Evolutionary conservation across 35 echinoderm and acorn worm genomes (phyloP).

Genomic region (Antedon bifida): DNA sequence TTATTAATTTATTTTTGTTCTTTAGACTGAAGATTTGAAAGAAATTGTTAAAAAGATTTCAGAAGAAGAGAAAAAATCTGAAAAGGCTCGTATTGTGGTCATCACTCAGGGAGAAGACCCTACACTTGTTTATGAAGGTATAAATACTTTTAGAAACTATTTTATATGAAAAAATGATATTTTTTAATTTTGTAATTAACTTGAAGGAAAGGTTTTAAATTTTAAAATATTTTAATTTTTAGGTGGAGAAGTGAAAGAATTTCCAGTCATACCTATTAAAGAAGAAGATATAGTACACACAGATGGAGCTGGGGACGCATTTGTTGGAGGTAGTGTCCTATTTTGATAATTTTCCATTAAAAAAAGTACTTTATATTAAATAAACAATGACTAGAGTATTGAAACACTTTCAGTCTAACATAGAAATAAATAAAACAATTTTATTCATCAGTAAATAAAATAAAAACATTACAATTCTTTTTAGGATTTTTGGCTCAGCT

Average conservation of each 20-base stretch:
- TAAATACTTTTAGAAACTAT: too few species aligned
- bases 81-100: slow-evolving; percentile 30
- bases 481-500: slow-evolving; percentile 85
- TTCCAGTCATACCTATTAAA: slow-evolving; percentile 20
- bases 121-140: slow-evolving; percentile 34
- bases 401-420: too few species aligned
- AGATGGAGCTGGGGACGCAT: slow-evolving; percentile 96
- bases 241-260: slow-evolving; percentile 75
- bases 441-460: too few species aligned
- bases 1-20: not conserved
- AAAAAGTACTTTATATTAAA: too few species aligned
- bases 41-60: slow-evolving; percentile 70
- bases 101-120: slow-evolving; percentile 65
- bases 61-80: slow-evolving; percentile 41
- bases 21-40: slow-evolving; percentile 71
- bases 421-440: too few species aligned
- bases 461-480: too few species aligned
- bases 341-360: too few species aligned
- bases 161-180: too few species aligned
- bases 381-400: too few species aligned
- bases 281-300: slow-evolving; percentile 79
- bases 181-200: too few species aligned
- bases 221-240: not conserved
- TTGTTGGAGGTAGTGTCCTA: slow-evolving; percentile 95
- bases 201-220: too few species aligned